phyloP scores from a whole-genome alignment of 2,113 vertebrate species.

The Engraulis encrasicolus region DNA sequence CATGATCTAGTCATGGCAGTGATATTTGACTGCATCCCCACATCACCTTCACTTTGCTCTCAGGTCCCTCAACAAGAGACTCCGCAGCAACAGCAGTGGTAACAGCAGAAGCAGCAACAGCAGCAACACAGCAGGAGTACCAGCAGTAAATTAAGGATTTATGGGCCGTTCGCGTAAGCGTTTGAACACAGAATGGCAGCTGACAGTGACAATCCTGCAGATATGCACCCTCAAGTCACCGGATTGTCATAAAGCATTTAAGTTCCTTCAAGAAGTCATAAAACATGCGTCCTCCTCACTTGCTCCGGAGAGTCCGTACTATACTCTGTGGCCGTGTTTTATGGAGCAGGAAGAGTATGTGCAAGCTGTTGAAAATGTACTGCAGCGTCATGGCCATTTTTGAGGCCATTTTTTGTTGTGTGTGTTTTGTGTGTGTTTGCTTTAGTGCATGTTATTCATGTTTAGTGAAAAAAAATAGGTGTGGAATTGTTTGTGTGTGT shows the following conservation, averaged over 20 bases:
- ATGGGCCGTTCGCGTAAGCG: not conserved
- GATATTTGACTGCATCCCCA: slow-evolving; percentile 26
- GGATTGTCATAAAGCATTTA: not conserved
- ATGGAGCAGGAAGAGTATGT: not conserved
- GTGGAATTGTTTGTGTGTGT: not conserved
- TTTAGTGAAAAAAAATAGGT: too few species aligned
- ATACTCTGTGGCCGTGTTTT: not conserved
- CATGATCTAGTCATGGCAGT: slow-evolving; percentile 24
- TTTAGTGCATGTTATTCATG: not conserved
- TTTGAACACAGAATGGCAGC: not conserved
- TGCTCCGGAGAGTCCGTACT: too few species aligned
- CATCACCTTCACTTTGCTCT: not conserved
- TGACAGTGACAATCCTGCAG: not conserved
- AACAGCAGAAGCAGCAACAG: too few species aligned
- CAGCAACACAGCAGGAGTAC: slow-evolving; percentile 27
- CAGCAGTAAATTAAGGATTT: not conserved
- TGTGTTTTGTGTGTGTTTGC: not conserved
- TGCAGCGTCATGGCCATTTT: not conserved
- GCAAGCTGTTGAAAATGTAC: not conserved
- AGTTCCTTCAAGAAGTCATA: not conserved
- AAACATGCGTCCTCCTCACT: not conserved
- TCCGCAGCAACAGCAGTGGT: not conserved
- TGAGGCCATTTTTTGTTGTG: too few species aligned
- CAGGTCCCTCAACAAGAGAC: not conserved
- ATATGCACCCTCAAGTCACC: not conserved